Base-by-base conservation (phyloP, 2,797 vertebrate species). In the Hydrocynus forskahlii region DNA sequence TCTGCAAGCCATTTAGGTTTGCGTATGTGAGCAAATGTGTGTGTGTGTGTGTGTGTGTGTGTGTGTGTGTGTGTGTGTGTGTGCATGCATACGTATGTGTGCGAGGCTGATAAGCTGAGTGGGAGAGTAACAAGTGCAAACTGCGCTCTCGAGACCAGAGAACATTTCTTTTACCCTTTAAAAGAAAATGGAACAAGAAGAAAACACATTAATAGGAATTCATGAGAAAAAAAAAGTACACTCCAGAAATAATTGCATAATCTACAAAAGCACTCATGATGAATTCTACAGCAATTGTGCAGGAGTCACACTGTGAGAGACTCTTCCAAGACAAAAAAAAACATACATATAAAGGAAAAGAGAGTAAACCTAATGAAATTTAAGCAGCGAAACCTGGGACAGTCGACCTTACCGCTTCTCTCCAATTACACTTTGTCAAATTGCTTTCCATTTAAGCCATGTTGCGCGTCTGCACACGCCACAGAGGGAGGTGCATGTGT, bases 381-480 rank as follows among this genome's bases (percentile, higher is more conserved):
- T 85, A 88, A 81, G 80, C 81, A 82, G 64, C 13, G n/a, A 77
- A 81, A 85, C 85, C 82, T 83, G 82, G 82, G 80, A 86, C 71
- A 83, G 72, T 80, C 38, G 9, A 73, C 63, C 79, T 90, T 86
- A 88, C 90, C 86, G 71, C 80, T 87, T 86, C 67, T 50, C 86
- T 89, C 82, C 82, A 89, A 90, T 90, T 90, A 90, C 90, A 88
- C 89, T 85, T 70, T 74, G 79, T 73, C 74, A 88, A 90, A 88
- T 87, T 87, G 86, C 84, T 90, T 91, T 81, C 76, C 73, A 87
- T 91, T 90, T 81, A 84, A 81, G 85, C 74, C 74, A 72, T 88
- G 87, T 82, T 82, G 82, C 68, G 73, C 38, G 66, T 63, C 84
- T 85, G 74, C 79, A 75, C 76, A 83, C 82, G 85, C 81, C 70